A percentile compares a stretch with the other conserved stretches of the same genome.
Conservation (phyloP, 2,113 vertebrate species). For the Peromyscus polionotus region DNA sequence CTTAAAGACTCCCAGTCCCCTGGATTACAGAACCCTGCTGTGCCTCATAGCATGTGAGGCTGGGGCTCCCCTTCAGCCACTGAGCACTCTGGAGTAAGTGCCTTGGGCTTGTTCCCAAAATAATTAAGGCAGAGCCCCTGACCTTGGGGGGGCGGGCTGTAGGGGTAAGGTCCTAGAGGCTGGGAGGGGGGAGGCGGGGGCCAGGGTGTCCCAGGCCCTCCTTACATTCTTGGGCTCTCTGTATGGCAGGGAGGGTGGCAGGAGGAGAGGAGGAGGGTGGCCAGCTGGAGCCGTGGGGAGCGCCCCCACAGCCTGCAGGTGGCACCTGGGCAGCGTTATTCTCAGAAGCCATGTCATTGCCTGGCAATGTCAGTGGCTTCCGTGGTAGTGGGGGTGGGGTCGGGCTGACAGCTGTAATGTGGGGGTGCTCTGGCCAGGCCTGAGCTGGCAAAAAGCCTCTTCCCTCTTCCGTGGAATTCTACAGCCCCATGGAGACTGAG, state of each 20-base stretch:
- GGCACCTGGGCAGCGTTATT: constrained; percentile 46
- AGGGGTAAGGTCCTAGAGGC: background rate
- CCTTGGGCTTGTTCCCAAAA: background rate
- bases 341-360: background rate
- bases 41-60: background rate
- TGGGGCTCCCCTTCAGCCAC: background rate
- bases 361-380: constrained; percentile 45
- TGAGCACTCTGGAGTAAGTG: background rate
- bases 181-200: accelerated
- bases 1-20: background rate
- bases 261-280: background rate
- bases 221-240: background rate
- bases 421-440: background rate
- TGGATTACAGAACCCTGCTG: background rate
- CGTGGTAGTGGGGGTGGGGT: no score
- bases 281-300: background rate
- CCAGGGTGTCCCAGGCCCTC: background rate
- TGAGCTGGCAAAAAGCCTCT: constrained; percentile 12
- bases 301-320: constrained; percentile 8
- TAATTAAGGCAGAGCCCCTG: background rate
- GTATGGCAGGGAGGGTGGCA: accelerated
- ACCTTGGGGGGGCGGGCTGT: background rate
- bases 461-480: background rate
- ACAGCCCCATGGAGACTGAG: background rate
- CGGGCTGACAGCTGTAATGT: background rate